phyloP scores from a whole-genome alignment of 2,113 vertebrate species.

The Oncorhynchus mykiss region DNA sequence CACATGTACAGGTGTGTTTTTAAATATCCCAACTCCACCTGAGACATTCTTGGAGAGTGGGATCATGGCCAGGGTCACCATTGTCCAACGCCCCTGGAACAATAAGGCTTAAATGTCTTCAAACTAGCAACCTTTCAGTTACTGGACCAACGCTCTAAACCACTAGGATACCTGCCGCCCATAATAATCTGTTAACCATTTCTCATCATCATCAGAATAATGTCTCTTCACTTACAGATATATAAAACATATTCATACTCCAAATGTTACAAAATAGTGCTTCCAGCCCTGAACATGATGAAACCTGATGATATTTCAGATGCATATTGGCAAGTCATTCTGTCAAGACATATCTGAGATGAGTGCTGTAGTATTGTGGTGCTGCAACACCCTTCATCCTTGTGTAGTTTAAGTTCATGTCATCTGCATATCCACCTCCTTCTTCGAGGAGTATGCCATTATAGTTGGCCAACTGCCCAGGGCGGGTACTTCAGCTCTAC shows the following conservation, averaged over 20 bases:
- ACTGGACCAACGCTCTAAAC: no score
- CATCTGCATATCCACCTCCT: constrained; percentile 47
- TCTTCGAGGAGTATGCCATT: constrained; percentile 26
- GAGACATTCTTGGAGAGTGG: no score
- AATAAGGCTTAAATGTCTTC: no score
- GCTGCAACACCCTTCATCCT: constrained; percentile 12
- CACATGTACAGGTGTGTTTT: no score
- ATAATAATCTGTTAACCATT: no score
- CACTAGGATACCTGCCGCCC: no score
- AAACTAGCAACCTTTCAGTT: no score
- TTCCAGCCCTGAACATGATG: background rate
- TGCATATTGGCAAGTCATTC: background rate
- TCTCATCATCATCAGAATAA: background rate
- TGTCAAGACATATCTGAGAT: background rate
- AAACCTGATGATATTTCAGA: background rate
- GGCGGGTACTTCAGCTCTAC: constrained; percentile 49
- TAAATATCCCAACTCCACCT: no score
- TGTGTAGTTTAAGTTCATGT: constrained; percentile 13
- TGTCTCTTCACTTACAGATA: background rate
- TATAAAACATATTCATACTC: background rate
- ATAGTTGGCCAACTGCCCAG: constrained; percentile 53
- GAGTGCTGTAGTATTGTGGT: background rate
- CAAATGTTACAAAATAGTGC: background rate
- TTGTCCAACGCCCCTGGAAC: no score
- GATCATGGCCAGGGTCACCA: no score